Percentiles rank a stretch among this genome's conserved stretches.
Conservation (phyloP, 2,797 vertebrate species). For the Gymnoscopelus braueri region DNA sequence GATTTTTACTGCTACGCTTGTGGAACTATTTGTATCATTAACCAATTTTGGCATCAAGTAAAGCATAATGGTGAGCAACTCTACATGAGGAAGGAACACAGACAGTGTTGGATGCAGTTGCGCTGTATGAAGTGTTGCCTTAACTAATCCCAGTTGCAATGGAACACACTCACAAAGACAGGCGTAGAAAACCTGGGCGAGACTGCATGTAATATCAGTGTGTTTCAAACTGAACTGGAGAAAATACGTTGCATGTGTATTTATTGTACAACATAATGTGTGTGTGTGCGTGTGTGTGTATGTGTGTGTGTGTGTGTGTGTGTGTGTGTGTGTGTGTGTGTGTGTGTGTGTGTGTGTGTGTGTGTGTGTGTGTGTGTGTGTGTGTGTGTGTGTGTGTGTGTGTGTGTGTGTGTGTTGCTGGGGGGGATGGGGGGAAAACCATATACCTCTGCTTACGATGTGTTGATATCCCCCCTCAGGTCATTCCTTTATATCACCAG, state of each 20-base stretch:
- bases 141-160: conserved; percentile 5
- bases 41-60: conserved; percentile 45
- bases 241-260: conserved; percentile 12
- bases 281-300: conserved; percentile 27
- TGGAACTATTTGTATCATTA: conserved; percentile 45
- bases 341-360: no score
- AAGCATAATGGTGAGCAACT: neutral
- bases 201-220: no score
- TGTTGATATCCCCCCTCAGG: no score
- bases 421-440: no score
- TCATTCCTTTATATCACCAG: no score
- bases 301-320: conserved; percentile 28
- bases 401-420: no score
- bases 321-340: neutral
- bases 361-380: no score
- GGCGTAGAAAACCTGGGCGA: no score
- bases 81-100: neutral
- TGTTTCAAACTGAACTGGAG: neutral
- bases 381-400: no score
- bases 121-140: conserved; percentile 29
- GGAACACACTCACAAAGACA: neutral
- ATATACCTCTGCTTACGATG: no score
- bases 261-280: conserved; percentile 5
- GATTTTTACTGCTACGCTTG: conserved; percentile 21
- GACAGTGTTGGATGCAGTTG: neutral